Evolutionary conservation across 2,113 vertebrate genomes (phyloP), one percentile per base, ranked within the genome.

Genomic region (Tiliqua scincoides): DNA sequence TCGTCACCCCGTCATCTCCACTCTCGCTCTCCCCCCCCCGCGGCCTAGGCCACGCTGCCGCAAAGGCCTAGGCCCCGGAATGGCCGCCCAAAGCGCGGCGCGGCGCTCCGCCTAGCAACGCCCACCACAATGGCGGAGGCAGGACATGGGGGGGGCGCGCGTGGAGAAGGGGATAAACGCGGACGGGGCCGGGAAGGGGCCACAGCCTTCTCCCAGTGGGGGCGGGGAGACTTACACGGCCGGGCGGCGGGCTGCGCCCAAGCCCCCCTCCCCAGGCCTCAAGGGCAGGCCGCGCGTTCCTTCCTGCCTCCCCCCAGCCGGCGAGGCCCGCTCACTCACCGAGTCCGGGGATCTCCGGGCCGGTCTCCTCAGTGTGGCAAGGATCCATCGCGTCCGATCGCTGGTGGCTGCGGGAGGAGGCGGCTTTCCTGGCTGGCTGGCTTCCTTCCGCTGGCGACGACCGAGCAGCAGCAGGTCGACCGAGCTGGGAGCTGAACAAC

Each of bases 261-360:
- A 67, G 84, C 84, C 84, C 84, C 84, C 40, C 27, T 62, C 75
- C 59, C 37, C n/a, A 57, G 78, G 85, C 85, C 77, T 63, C 27
- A 81, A 86, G 59, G 59, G 67, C 70, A 62, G 76, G 77, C 85
- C 84, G 35, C 77, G 35, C 14, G 25, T 48, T 11, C 65, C 4
- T 6, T 54, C 48, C 63, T 12, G 18, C 43, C 12, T 17, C 2
- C 7, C 43, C 17, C 57, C 37, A n/a, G 11, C 0, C 48, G 54
- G 4, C 80, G 40, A 12, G 17, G 18, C 35, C 65, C 87, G 18
- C 35, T 59, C 87, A 81, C 85, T 92, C 90, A 93, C 92, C 86
- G 80, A 93, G 76, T 67, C 92, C 92, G 37, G 92, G 92, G 86
- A 93, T 93, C 83, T 93, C 91, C 3, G 91, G 88, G 79, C 90